Percentiles rank a stretch among this genome's conserved stretches.
Evolutionary conservation across 1,140 invertebrate genomes (phyloP).

Genomic region (Drosophila kurseongensis): DNA sequence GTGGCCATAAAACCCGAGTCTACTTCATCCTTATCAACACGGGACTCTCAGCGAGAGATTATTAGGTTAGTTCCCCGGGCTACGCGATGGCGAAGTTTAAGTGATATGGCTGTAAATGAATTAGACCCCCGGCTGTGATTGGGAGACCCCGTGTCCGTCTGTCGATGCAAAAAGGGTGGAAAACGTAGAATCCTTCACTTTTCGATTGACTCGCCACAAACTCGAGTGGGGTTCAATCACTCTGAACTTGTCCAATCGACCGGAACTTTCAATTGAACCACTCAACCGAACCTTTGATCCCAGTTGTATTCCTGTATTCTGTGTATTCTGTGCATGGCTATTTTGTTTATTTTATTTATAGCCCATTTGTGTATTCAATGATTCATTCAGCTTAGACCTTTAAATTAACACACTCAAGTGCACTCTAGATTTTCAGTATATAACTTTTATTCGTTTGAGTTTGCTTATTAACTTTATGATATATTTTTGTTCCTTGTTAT

Average conservation of each 20-base stretch:
- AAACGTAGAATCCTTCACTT: conserved; percentile 34
- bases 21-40: conserved; percentile 33
- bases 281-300: conserved; percentile 48
- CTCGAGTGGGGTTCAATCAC: conserved; percentile 44
- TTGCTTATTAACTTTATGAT: neutral
- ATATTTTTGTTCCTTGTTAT: neutral
- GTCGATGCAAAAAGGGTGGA: conserved; percentile 16
- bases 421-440: conserved; percentile 10
- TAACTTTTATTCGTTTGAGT: neutral
- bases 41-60: conserved; percentile 43
- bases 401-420: conserved; percentile 34
- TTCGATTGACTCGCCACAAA: conserved; percentile 45
- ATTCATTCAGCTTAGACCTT: conserved; percentile 24
- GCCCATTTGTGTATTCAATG: conserved; percentile 27
- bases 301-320: conserved; percentile 20
- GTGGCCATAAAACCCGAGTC: conserved; percentile 43
- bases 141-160: conserved; percentile 6
- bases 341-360: conserved; percentile 47
- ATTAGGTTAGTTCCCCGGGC: conserved; percentile 48
- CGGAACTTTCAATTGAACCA: conserved; percentile 49
- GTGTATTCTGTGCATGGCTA: conserved; percentile 17
- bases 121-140: conserved; percentile 49
- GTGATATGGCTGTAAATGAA: conserved; percentile 61
- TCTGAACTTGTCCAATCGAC: conserved; percentile 52
- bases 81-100: conserved; percentile 46